A percentile compares a stretch with the other conserved stretches of the same genome.
Conservation (phyloP, 2,113 vertebrate species). For the Toxostoma redivivum region DNA sequence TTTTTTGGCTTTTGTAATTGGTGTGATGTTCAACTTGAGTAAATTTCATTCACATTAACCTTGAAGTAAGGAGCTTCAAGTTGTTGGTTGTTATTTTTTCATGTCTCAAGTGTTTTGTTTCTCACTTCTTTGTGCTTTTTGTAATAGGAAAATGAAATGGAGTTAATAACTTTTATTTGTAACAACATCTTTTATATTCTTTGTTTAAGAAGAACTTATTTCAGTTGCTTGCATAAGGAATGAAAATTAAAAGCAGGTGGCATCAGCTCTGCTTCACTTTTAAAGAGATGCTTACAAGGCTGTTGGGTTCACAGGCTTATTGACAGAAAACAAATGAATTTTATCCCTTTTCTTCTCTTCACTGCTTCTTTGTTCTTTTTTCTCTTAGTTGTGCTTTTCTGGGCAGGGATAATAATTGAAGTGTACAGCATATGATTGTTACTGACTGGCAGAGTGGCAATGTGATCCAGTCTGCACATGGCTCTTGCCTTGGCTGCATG, state of each 20-base stretch:
- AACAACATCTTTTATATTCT: not conserved
- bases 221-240: not conserved
- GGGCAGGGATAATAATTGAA: not conserved
- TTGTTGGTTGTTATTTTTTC: conserved; percentile 10
- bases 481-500: not conserved
- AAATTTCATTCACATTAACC: conserved; percentile 39
- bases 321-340: conserved; percentile 22
- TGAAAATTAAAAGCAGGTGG: not conserved
- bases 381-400: not conserved
- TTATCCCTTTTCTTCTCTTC: not conserved
- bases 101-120: conserved; percentile 4
- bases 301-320: not conserved
- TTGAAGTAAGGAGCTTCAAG: conserved; percentile 21
- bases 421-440: not conserved
- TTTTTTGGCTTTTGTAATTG: conserved; percentile 4
- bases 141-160: not conserved
- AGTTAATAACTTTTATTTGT: not conserved
- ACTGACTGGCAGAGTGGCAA: not conserved
- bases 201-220: not conserved
- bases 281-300: not conserved
- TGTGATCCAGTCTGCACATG: fast-evolving
- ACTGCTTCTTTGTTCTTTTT: not conserved
- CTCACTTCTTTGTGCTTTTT: not conserved
- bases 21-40: conserved; percentile 20
- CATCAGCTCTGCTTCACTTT: not conserved